These are phyloP conservation scores for Drosophila algonquin DNA, from an alignment of 2,888 invertebrate genomes.

Conservation along the genomic window DNA sequence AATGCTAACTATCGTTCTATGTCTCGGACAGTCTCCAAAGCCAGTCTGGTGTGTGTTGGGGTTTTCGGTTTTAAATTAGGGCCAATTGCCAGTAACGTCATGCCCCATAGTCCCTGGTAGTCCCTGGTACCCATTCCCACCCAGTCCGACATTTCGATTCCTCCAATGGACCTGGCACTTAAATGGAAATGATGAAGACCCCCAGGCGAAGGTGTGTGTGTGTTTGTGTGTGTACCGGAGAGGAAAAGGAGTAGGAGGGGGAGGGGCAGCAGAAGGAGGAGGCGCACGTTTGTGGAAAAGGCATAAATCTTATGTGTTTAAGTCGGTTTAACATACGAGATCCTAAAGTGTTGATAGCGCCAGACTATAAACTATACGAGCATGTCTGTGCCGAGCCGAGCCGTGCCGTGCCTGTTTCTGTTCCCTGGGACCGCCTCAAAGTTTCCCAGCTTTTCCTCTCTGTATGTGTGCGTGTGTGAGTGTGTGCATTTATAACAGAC, in stretches of 20 bases:
- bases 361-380: slow-evolving; percentile 58
- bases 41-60: not conserved
- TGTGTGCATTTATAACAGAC: slow-evolving; percentile 58
- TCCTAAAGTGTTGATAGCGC: slow-evolving; percentile 62
- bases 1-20: no score
- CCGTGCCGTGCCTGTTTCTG: not conserved
- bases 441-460: slow-evolving; percentile 19
- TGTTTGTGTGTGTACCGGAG: not conserved
- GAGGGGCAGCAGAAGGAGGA: not conserved
- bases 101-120: slow-evolving; percentile 10
- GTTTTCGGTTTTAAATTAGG: slow-evolving; percentile 22
- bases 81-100: slow-evolving; percentile 27
- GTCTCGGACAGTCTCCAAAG: not conserved
- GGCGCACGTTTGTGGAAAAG: slow-evolving; percentile 52
- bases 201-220: slow-evolving; percentile 4
- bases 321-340: slow-evolving; percentile 64
- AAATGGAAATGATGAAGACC: slow-evolving; percentile 50
- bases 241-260: not conserved
- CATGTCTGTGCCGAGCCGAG: slow-evolving; percentile 2
- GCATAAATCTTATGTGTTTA: slow-evolving; percentile 64
- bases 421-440: slow-evolving; percentile 27
- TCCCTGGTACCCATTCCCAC: not conserved
- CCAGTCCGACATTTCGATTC: slow-evolving; percentile 13
- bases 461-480: slow-evolving; percentile 16
- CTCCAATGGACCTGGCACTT: slow-evolving; percentile 38